A percentile compares a stretch with the other conserved stretches of the same genome.
phyloP scores from a whole-genome alignment of 2,113 vertebrate genomes.

The Pelobates fuscus region DNA sequence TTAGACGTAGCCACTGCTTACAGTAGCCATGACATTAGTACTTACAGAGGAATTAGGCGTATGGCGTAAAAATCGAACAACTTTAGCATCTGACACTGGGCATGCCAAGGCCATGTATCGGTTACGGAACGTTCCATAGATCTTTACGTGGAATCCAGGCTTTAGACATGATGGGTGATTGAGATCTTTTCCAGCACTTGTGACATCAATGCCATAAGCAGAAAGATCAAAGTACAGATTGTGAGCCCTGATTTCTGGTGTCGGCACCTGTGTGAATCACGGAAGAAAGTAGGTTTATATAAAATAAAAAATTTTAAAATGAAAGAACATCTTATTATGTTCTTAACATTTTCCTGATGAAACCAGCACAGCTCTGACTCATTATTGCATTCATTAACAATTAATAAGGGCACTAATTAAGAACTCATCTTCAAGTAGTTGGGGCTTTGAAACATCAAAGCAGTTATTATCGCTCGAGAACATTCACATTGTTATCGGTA shows the following conservation, averaged over 20 bases:
- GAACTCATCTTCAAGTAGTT: neutral
- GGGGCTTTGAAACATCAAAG: neutral
- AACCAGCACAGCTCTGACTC: neutral
- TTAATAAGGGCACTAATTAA: neutral
- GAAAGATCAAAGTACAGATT: conserved; percentile 77
- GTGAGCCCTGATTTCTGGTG: conserved; percentile 76
- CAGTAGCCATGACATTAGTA: neutral
- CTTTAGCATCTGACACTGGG: conserved; percentile 69
- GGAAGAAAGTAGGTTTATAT: neutral
- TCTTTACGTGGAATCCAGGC: conserved; percentile 76
- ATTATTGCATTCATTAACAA: neutral
- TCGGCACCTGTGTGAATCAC: conserved; percentile 66
- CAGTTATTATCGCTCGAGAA: conserved; percentile 1
- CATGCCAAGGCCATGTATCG: conserved; percentile 74
- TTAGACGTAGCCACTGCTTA: too few species aligned
- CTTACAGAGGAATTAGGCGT: conserved; percentile 73
- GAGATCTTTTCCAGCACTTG: conserved; percentile 59
- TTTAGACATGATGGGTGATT: conserved; percentile 52
- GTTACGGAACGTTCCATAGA: conserved; percentile 77
- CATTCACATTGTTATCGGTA: conserved; percentile 6
- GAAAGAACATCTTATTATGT: neutral
- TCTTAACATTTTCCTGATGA: too few species aligned
- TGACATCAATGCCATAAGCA: conserved; percentile 71
- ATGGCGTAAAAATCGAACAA: conserved; percentile 73
- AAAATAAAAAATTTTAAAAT: neutral